Evolutionary conservation across 2,888 invertebrate species (phyloP), one percentile per base, ranked within the genome.

Genomic region (Chaetogeoica ovagalla): DNA sequence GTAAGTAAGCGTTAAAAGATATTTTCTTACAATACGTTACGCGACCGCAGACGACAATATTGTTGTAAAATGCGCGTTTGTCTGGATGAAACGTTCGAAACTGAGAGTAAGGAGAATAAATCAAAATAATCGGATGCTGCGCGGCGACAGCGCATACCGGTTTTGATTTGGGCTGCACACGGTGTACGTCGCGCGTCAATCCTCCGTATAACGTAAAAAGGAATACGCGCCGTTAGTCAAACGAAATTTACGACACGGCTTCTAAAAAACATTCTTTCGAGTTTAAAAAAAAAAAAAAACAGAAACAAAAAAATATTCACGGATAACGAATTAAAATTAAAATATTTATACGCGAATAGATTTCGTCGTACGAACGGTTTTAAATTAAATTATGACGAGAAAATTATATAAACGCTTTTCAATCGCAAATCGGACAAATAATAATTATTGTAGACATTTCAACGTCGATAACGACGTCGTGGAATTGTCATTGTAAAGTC

Each of bases 131-230:
- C 39, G 60, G 48, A 17, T 62, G n/a, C 23, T 55, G 4, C 4
- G 30, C 30, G 4, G 30, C 30, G 30, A 4, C 30, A 30, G 30
- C 30, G 30, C 19, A 70, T 77, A 77, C 77, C 69, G 77, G 77
- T 77, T 77, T 60, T 62, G 48, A 60, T 69, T 77, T 69, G 48
- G 59, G n/a, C 60, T 21, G 19, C 30, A 62, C 43, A 62, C 48
- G 13, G 30, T 55, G 30, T 30, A 30, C 30, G 30, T 30, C 30
- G 52, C 19, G n/a, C 48, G 52, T 77, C 77, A 77, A 52, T 62
- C 77, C 69, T 52, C 30, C 30, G 30, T 69, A 70, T 77, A n/a
- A 77, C 21, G 69, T n/a, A n/a, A n/a, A n/a, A n/a, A n/a, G 77
- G 17, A 39, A 77, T 69, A 60, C n/a, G 48, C 60, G 60, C 37